Base-by-base conservation (phyloP, 2,888 invertebrate species). In the Cephus pulcher region DNA sequence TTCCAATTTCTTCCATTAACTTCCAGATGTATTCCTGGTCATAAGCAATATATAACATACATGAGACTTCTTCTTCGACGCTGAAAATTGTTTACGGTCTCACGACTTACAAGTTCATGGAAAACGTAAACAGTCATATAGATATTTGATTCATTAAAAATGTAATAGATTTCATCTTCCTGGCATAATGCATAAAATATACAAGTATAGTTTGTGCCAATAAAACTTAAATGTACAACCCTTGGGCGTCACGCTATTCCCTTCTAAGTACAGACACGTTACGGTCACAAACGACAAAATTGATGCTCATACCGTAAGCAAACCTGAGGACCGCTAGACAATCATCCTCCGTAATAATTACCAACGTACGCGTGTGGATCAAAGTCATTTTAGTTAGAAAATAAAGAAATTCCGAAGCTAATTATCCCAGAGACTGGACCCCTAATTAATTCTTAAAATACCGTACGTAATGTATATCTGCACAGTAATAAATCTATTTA, bases 271-370 rank as follows among this genome's bases (percentile, higher is more conserved):
- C 71, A 34, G 32, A 34, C 30, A 35, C 89, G 91, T 91, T 89
- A 91, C 91, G 91, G 87, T 91, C 86, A 85, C 87, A 85, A 80
- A 87, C 87, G 86, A 88, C 85, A 89, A 91, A 91, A 91, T 91
- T 90, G 89, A 81, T 85, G 82, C 81, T 81, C 86, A 85, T 89
- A 90, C 91, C 91, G 91, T 89, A 91, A 90, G 89, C 85, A 83
- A 82, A 89, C 85, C 83, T 88, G 87, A 89, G 88, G 85, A 89
- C 91, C 91, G 91, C 91, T 91, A 91, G 88, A 89, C 89, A 90
- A 90, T 90, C 86, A 84, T 83, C 81, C 80, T 86, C 88, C 88
- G 88, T 85, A 86, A 88, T 90, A 89, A 91, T 90, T 90, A 85
- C 83, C 78, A 82, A 83, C 86, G 81, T 84, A 81, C 83, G 80